These are phyloP conservation scores for Gavia stellata DNA, from an alignment of 2,113 vertebrate species.

Conservation along the genomic window DNA sequence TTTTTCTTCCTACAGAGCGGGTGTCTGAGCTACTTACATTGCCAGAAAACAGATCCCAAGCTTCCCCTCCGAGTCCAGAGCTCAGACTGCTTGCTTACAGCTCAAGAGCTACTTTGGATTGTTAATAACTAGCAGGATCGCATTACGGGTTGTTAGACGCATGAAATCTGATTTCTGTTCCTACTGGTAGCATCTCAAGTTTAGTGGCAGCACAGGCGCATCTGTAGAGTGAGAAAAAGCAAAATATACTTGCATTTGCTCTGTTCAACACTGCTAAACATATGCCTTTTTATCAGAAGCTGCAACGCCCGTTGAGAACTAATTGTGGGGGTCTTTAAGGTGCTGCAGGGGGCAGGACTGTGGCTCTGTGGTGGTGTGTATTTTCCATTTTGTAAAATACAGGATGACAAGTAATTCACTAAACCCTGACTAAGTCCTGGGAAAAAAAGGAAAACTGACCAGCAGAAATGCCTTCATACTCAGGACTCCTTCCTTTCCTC, in stretches of 20 bases:
- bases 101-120: background rate
- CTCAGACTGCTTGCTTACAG: background rate
- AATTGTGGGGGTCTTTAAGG: background rate
- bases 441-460: background rate
- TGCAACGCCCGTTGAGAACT: background rate
- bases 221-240: background rate
- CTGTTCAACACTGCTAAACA: background rate
- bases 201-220: background rate
- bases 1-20: background rate
- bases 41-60: background rate
- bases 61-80: background rate
- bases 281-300: background rate
- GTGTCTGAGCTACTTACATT: background rate
- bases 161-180: slow-evolving; percentile 8
- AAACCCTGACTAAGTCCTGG: background rate
- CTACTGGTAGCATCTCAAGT: background rate
- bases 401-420: background rate
- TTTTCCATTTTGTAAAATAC: background rate
- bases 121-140: background rate
- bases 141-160: background rate
- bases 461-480: background rate
- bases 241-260: background rate
- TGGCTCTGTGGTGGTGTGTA: background rate
- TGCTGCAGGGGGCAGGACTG: background rate
- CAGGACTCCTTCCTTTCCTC: background rate